These are phyloP conservation scores for Saguinus imperator DNA, from an alignment of 2,113 vertebrate genomes.

Conservation along the genomic window DNA sequence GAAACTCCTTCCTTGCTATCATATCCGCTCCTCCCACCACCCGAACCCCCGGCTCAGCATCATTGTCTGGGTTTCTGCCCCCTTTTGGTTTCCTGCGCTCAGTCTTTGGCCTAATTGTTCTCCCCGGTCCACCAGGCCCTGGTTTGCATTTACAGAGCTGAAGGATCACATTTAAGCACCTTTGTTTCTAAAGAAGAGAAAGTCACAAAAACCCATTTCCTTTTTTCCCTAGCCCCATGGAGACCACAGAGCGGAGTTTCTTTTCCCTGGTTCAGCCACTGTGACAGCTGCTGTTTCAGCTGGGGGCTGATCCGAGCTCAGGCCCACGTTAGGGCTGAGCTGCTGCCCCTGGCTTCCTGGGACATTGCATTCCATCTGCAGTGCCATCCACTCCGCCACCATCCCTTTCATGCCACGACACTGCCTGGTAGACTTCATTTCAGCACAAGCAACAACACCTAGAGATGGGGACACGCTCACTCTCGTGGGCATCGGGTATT, in stretches of 20 bases:
- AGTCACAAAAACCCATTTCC: neutral
- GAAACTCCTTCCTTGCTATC: constrained; percentile 79
- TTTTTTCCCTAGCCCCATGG: neutral
- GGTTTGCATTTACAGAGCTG: neutral
- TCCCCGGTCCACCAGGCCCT: neutral
- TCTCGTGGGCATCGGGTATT: neutral
- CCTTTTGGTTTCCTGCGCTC: neutral
- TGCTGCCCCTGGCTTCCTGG: neutral
- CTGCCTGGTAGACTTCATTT: fast-evolving
- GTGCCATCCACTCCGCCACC: fast-evolving
- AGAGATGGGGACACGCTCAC: too few species aligned
- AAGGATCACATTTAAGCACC: neutral
- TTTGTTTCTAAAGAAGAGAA: neutral
- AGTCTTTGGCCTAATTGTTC: constrained; percentile 27
- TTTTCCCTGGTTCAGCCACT: neutral
- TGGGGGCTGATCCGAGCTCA: neutral
- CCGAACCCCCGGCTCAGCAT: constrained; percentile 55
- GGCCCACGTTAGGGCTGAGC: neutral
- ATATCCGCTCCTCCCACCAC: constrained; percentile 19
- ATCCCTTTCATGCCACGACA: fast-evolving
- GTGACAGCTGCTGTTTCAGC: neutral
- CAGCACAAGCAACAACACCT: fast-evolving
- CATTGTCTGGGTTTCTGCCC: constrained; percentile 53
- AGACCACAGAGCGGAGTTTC: neutral
- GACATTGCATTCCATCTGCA: neutral